Evolutionary conservation across 2,888 invertebrate genomes (phyloP).

Genomic region (Cenopis cana): DNA sequence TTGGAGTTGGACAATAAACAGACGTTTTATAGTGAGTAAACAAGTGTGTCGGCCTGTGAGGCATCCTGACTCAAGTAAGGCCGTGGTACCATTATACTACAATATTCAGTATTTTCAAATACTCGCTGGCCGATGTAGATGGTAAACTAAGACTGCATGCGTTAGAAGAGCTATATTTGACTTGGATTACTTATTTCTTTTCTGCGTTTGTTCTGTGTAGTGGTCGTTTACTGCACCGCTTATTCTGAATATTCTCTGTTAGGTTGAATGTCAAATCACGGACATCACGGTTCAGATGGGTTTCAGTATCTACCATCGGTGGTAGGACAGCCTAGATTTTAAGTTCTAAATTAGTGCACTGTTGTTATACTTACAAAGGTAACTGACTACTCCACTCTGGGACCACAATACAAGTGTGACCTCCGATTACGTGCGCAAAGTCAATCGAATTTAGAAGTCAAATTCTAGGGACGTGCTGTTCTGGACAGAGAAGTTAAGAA

Average conservation of each 20-base stretch:
- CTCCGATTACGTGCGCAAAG: neutral
- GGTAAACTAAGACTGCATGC: too few species aligned
- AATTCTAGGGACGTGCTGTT: neutral
- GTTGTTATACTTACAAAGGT: neutral
- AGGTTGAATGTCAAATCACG: too few species aligned
- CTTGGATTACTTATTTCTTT: too few species aligned
- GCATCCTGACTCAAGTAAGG: neutral
- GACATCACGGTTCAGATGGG: too few species aligned
- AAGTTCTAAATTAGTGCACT: neutral
- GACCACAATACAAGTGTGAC: neutral
- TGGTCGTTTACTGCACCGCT: too few species aligned
- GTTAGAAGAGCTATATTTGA: too few species aligned
- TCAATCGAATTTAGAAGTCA: neutral
- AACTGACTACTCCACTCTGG: neutral
- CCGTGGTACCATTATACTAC: neutral
- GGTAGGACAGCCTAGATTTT: neutral
- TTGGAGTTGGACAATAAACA: neutral
- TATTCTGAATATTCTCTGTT: too few species aligned
- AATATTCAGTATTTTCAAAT: too few species aligned
- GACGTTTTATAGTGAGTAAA: slow-evolving; percentile 2
- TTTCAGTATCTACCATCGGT: too few species aligned
- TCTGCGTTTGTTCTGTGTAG: too few species aligned
- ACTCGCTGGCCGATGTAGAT: too few species aligned
- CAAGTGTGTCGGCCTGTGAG: slow-evolving; percentile 1
- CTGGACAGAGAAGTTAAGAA: too few species aligned